Base-by-base conservation (phyloP, 2,888 invertebrate species). In the Colletes collaris region DNA sequence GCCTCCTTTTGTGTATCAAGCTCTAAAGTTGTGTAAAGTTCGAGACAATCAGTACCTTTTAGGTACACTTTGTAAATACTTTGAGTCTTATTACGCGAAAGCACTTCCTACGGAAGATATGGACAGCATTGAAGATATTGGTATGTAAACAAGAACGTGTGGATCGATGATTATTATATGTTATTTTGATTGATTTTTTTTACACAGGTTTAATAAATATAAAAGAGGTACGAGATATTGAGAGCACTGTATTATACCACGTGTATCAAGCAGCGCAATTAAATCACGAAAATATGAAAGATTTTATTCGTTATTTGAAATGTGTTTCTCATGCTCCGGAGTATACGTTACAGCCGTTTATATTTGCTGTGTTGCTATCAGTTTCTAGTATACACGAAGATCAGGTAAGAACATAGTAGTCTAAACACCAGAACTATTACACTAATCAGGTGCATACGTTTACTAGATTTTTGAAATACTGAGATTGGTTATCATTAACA, bases 1-100 rank as follows among this genome's bases (percentile, higher is more conserved):
- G 44, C 96, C 96, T 0, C 94, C 96, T 0, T 93, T 96, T 46
- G 94, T 95, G 0, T 95, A 96, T 92, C 96, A 96, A 86, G 89
- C 96, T 63, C 91, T 96, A n/a, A 95, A 93, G 71, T 92, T 96
- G 55, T 95, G 95, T 85, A 92, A 92, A 62, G 91, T 93, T 69
- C 92, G 93, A 68, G 93, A 93, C 83, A 84, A 92, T 79, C 80
- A 93, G 90, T 91, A 93, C 70, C 92, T 95, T 0, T 90, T 95
- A 52, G 89, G 94, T 56, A 93, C 94, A 0, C 88, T 95, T 19
- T 93, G 93, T 19, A 93, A 93, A 82, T 95, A 95, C 87, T 95
- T 95, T 84, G 87, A 93, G 68, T 86, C 91, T 11, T 91, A 91
- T 66, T 94, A 94, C 74, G 91, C 74, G 0, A 83, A 79, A 68